Evolutionary conservation across 2,888 invertebrate species (phyloP), one percentile per base, ranked within the genome.

Genomic region (Itoplectis maculator): DNA sequence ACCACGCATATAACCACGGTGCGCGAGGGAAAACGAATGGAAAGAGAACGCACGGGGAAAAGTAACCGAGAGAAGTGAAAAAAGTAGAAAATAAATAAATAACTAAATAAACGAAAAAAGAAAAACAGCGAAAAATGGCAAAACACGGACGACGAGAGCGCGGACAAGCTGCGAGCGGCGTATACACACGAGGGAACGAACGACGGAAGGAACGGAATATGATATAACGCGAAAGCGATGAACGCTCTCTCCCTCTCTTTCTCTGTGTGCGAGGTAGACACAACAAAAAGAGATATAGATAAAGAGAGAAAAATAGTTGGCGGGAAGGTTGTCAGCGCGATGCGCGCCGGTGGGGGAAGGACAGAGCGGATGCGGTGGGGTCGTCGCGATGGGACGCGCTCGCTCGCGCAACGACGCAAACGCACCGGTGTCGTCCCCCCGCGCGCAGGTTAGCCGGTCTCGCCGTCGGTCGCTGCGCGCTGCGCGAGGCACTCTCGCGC

Each of bases 201-300:
- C 85, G 89, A 83, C 86, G 89, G 88, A 89, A 89, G 89, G 88
- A 88, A 87, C 88, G 87, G 89, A 88, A 89, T 90, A 90, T 90
- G 89, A 90, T 90, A 89, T 88, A 89, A 89, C 88, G 87, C 85
- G 83, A 45, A 68, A 76, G 68, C 47, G 68, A 68, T 59, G 66
- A 66, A 15, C 61, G 73, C 29, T 11, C 56, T 59, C 47, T 61
- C 29, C 5, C 29, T 29, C 29, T 29, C 5, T 29, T 5, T 29
- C 29, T 29, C 29, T 29, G 29, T 29, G 29, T 35, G 56, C 61
- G 68, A 73, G 42, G n/a, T 15, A 35, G 15, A 51, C 35, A 9
- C 35, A 56, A 9, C 35, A 56, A 56, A 77, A 68, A 77, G 73
- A 72, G 59, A 81, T 68, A 72, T 47, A 54, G 77, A 73, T 61